Conservation (phyloP, 2,113 vertebrate genomes). For the Spea multiplicata region DNA sequence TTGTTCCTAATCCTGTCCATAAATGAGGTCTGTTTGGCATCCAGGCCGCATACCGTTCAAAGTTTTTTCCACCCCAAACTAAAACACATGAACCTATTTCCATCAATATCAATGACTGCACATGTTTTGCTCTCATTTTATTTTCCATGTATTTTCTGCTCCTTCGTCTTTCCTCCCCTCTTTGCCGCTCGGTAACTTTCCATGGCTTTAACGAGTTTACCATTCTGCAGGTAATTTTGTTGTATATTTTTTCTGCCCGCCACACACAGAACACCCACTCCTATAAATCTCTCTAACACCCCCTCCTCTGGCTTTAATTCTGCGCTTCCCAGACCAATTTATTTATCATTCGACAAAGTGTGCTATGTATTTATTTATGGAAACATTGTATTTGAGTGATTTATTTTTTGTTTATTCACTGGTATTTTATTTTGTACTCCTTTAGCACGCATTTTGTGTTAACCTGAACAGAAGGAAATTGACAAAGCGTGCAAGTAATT, state of each 20-base stretch:
- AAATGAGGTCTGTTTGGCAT: conserved; percentile 11
- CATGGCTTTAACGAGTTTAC: conserved; percentile 34
- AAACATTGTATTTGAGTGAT: background rate
- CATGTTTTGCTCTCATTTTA: conserved; percentile 11
- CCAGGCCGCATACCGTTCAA: background rate
- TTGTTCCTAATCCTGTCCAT: background rate
- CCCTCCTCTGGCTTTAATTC: conserved; percentile 5
- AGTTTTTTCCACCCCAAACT: conserved; percentile 18
- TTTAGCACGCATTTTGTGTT: no score
- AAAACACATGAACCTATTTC: conserved; percentile 18
- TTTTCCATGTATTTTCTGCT: conserved; percentile 15
- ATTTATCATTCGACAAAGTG: background rate
- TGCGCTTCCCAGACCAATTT: background rate
- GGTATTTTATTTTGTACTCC: background rate
- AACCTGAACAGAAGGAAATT: no score
- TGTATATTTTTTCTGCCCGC: conserved; percentile 14
- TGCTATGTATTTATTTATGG: background rate
- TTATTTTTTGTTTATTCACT: background rate
- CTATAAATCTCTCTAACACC: background rate
- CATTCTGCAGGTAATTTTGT: conserved; percentile 29
- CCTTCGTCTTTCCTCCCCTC: conserved; percentile 7
- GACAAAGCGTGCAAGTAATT: no score
- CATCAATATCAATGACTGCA: conserved; percentile 25
- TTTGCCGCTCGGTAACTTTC: conserved; percentile 25
- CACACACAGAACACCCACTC: conserved; percentile 1